Percentiles rank a stretch among this genome's conserved stretches.
phyloP scores from a whole-genome alignment of 2,797 vertebrate genomes.

The Micromesistius poutassou region DNA sequence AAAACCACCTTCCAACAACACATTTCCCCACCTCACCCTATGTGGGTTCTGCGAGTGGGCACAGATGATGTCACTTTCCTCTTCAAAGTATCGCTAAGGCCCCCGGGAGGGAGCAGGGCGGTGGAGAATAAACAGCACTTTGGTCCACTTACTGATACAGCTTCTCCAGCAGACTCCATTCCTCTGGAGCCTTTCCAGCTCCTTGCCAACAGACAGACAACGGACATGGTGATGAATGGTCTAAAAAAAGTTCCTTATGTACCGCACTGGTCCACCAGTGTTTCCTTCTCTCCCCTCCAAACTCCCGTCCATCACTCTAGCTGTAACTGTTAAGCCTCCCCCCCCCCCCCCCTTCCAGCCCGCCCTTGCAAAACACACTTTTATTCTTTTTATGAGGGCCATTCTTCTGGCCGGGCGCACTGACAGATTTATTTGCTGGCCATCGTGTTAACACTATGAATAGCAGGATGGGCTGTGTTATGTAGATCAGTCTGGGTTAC shows the following conservation, averaged over 20 bases:
- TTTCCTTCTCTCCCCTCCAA: constrained; percentile 45
- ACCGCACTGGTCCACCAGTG: constrained; percentile 36
- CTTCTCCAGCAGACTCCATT: constrained; percentile 9
- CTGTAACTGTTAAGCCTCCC: constrained; percentile 52
- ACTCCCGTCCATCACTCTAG: constrained; percentile 42
- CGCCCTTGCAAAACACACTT: neutral
- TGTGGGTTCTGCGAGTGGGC: constrained; percentile 5
- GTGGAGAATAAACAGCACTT: constrained; percentile 23
- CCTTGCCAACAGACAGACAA: constrained; percentile 45
- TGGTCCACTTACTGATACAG: constrained; percentile 31
- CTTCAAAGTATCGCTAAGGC: constrained; percentile 24
- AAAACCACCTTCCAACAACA: constrained; percentile 5
- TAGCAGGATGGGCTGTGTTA: constrained; percentile 71
- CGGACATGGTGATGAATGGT: constrained; percentile 60
- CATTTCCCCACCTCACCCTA: constrained; percentile 29
- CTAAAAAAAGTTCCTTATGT: constrained; percentile 49
- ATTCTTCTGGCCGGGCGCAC: constrained; percentile 68
- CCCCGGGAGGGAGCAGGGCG: neutral
- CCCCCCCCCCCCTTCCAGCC: neutral
- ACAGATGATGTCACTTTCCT: constrained; percentile 28
- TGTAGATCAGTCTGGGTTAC: constrained; percentile 81
- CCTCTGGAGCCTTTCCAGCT: constrained; percentile 29
- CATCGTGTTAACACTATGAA: constrained; percentile 81
- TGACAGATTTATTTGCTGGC: constrained; percentile 77
- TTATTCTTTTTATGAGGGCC: constrained; percentile 52